Percentiles rank a stretch among this genome's conserved stretches.
Conservation (phyloP, 2,888 invertebrate species). For the Tachystola acroxantha region DNA sequence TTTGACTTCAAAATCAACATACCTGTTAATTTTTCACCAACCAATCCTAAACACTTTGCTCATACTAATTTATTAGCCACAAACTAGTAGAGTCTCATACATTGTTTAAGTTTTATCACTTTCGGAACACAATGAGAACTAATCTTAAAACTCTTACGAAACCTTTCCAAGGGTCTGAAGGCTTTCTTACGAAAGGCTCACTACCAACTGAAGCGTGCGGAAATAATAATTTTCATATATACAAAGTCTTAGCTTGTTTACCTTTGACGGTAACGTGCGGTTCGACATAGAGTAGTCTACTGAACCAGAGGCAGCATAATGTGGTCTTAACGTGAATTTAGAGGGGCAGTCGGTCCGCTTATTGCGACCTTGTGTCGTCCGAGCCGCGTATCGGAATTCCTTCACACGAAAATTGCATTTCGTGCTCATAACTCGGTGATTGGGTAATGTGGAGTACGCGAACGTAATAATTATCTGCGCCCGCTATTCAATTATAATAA, state of each 20-base stretch:
- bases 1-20: too few species aligned
- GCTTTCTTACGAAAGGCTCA: constrained; percentile 16
- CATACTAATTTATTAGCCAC: constrained; percentile 41
- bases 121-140: constrained; percentile 8
- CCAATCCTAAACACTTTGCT: constrained; percentile 18
- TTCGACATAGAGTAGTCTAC: constrained; percentile 24
- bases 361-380: constrained; percentile 18
- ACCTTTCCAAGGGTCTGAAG: constrained; percentile 6
- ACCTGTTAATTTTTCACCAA: constrained; percentile 7
- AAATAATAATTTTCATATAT: constrained; percentile 20
- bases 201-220: constrained; percentile 18
- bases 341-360: constrained; percentile 17
- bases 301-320: constrained; percentile 18
- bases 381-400: constrained; percentile 17
- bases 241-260: constrained; percentile 12
- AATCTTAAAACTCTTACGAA: neutral
- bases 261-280: constrained; percentile 13
- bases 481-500: too few species aligned
- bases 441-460: constrained; percentile 1
- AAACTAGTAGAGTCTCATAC: constrained; percentile 34
- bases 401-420: constrained; percentile 5
- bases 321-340: constrained; percentile 15
- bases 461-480: neutral
- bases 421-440: constrained; percentile 5
- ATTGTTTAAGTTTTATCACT: constrained; percentile 12